phyloP scores from a whole-genome alignment of 2,888 invertebrate species.

The Parnassius smintheus region DNA sequence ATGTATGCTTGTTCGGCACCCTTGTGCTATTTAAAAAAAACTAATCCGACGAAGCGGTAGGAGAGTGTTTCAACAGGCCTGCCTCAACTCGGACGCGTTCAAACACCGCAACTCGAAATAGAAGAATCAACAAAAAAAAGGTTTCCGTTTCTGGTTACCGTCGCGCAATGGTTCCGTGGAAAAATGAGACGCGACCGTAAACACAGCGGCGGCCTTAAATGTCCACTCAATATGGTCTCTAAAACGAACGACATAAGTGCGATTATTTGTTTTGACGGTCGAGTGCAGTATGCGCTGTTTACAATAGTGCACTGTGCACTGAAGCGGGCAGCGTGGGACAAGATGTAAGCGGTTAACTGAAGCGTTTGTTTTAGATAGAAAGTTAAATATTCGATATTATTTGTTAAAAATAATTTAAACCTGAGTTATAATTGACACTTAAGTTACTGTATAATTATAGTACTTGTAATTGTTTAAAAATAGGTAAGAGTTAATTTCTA shows the following conservation, averaged over 20 bases:
- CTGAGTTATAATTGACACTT: too few species aligned
- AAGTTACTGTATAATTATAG: too few species aligned
- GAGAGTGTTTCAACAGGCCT: neutral
- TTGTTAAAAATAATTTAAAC: too few species aligned
- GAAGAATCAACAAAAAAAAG: conserved; percentile 17
- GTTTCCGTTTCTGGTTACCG: conserved; percentile 23
- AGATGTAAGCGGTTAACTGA: conserved; percentile 7
- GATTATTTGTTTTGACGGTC: neutral
- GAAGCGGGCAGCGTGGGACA: conserved; percentile 17
- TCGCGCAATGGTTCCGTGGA: conserved; percentile 13
- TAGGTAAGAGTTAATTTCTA: too few species aligned
- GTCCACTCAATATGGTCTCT: conserved; percentile 4
- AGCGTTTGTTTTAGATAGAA: neutral
- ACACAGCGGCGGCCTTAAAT: neutral
- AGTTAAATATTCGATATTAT: too few species aligned
- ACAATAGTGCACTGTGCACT: conserved; percentile 28
- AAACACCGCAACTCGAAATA: conserved; percentile 14
- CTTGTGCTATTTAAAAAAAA: too few species aligned
- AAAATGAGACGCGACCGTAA: conserved; percentile 12
- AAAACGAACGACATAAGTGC: neutral
- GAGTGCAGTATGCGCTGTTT: conserved; percentile 10
- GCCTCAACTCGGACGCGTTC: conserved; percentile 19
- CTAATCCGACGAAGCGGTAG: too few species aligned
- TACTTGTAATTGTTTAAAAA: too few species aligned
- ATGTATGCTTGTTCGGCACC: too few species aligned